Evolutionary conservation across 1,140 invertebrate species (phyloP).

Genomic region (Psilanteris sp.): DNA sequence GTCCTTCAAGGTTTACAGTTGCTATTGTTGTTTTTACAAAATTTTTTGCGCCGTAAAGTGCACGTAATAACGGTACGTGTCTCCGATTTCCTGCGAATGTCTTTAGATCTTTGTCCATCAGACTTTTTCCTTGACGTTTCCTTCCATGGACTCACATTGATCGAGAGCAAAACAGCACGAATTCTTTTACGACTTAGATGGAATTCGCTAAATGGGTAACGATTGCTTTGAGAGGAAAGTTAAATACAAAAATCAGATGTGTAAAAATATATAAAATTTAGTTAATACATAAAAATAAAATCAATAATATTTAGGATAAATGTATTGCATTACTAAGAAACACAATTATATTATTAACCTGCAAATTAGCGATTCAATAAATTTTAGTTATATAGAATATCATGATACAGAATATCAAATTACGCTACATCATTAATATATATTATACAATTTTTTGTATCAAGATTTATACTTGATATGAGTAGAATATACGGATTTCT

Average conservation of each 20-base stretch:
- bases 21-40: conserved; percentile 39
- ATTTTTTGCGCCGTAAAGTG: conserved; percentile 47
- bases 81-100: conserved; percentile 38
- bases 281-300: no score
- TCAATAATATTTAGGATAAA: no score
- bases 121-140: conserved; percentile 40
- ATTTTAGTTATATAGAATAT: no score
- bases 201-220: conserved; percentile 19
- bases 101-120: conserved; percentile 36
- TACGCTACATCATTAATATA: no score
- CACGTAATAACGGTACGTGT: conserved; percentile 45
- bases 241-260: conserved; percentile 1
- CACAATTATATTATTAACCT: no score
- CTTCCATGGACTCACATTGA: conserved; percentile 39
- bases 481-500: no score
- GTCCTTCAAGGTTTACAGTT: conserved; percentile 12
- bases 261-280: no score
- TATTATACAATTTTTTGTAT: no score
- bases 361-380: no score
- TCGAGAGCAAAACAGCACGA: conserved; percentile 32
- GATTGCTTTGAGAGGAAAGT: conserved; percentile 31
- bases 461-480: no score
- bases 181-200: conserved; percentile 24
- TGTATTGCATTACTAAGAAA: no score
- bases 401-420: no score